Base-by-base conservation (phyloP, 2,888 invertebrate genomes). In the Graphium colonna region DNA sequence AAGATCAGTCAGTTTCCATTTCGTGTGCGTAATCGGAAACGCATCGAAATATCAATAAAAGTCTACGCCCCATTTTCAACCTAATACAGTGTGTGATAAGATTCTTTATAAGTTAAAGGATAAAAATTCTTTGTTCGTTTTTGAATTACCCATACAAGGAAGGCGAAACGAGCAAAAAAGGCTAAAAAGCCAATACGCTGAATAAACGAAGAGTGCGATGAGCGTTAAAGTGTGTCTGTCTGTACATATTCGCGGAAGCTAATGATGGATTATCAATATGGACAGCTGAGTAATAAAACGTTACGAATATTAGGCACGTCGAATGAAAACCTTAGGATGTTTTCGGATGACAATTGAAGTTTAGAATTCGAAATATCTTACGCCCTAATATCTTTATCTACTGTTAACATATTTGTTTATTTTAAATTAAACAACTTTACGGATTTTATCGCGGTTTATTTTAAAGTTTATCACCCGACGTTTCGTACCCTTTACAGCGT, bases 1-100 rank as follows among this genome's bases (percentile, higher is more conserved):
- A 84, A 86, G 82, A 83, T 85, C 79, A 70, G 55, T 60, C 68
- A 73, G 81, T 84, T 84, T 84, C 78, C 82, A 86, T 84, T 87
- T 85, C 78, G 79, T 74, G 75, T 79, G 73, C 79, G 82, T 82
- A 87, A 85, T 84, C 84, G 82, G 83, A 82, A 86, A 82, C 74
- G 73, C 70, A 74, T 73, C 71, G 68, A 70, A 70, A 69, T 68
- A 58, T 63, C 67, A 55, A 59, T 58, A 58, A 46, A 52, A n/a
- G n/a, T n/a, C n/a, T n/a, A 57, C 44, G 50, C 55, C 65, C 75
- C 67, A 85, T 69, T 70, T 59, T 55, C 61, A 63, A 71, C 81
- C 71, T 62, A 79, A 82, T 21, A 21, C 21, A 21, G 21, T 49
- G 44, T 21, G 4, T 1, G 47, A 56, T 58, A 75, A 67, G 64